Evolutionary conservation across 2,888 invertebrate genomes (phyloP).

Genomic region (Scaptomyza cyrtandrae): DNA sequence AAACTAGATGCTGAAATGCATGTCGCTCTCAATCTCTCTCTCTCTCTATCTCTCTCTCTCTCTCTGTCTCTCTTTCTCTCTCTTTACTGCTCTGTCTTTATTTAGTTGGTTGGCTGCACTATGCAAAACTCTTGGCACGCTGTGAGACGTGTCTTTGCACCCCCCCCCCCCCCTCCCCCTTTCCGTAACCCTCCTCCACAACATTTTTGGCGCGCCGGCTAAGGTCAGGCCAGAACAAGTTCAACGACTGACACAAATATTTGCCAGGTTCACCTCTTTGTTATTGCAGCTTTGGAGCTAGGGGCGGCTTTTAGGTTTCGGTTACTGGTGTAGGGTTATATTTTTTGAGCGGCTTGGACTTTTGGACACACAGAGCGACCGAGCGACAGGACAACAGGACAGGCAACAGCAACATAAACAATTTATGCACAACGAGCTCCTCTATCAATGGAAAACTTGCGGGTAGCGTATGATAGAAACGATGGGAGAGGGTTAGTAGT

Average conservation of each 20-base stretch:
- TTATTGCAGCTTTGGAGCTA: conserved; percentile 43
- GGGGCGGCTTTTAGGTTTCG: conserved; percentile 2
- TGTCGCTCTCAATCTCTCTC: conserved; percentile 2
- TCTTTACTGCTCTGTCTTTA: not conserved
- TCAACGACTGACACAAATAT: conserved; percentile 78
- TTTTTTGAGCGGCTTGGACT: not conserved
- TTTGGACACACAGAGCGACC: conserved; percentile 10
- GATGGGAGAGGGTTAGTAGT: not conserved
- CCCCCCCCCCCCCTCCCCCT: conserved; percentile 6
- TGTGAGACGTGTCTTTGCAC: conserved; percentile 42
- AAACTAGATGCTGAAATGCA: conserved; percentile 10
- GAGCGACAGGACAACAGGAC: conserved; percentile 31
- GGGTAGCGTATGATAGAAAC: not conserved
- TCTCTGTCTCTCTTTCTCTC: not conserved
- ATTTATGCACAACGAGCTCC: conserved; percentile 72
- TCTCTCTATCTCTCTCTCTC: not conserved
- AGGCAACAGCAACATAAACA: conserved; percentile 60
- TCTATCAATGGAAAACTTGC: conserved; percentile 49
- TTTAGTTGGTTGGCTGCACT: conserved; percentile 37
- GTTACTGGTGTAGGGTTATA: no score
- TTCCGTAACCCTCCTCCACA: not conserved
- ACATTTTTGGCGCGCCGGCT: conserved; percentile 27
- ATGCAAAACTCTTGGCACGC: conserved; percentile 42
- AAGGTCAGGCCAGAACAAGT: conserved; percentile 63
- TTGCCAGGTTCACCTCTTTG: conserved; percentile 55